Evolutionary conservation across 2,113 vertebrate genomes (phyloP), one percentile per base, ranked within the genome.

Genomic region (Oryzias woworae): DNA sequence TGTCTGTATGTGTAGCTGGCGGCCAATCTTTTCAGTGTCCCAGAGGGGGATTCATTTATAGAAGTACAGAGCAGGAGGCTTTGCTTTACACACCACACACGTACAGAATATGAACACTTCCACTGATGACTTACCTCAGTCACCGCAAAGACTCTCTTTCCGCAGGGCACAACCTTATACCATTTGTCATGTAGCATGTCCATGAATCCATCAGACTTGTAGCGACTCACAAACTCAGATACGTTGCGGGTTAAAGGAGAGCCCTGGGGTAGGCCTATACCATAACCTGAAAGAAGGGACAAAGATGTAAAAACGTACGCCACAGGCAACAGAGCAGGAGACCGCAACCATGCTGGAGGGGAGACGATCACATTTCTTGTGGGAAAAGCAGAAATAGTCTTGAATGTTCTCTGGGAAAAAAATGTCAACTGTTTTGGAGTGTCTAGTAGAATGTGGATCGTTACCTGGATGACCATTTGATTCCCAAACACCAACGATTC

Each of bases 191-290:
- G 96, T 4, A 98, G 90, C 84, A 94, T 93, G 82, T 98, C 96
- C 96, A 98, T 98, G 89, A 95, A 96, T 44, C 96, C 96, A 0
- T 96, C 95, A 0, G 95, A 98, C 86, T 97, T 98, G 90, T 98
- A 98, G 31, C 96, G 94, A 84, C 95, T 96, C 80, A 98, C 93
- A 5, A 95, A 90, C 73, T 98, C 95, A 0, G 96, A 98, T 77
- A 98, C 93, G 31, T 98, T 98, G 36, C 94, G 94, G 58, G 96
- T 96, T 64, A 98, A 81, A 0, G 92, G 95, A 66, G 96, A 98
- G 78, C 94, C 95, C 66, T 95, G 95, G 13, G 95, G 94, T 63
- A 98, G 93, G 36, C 96, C 96, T 71, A 98, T 98, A 14, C 96
- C 96, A 4, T 98, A 98, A 12, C 96, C 96, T 98, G 84, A 58